Evolutionary conservation across 1,140 invertebrate genomes (phyloP).

Genomic region (Drosophila seguyi): DNA sequence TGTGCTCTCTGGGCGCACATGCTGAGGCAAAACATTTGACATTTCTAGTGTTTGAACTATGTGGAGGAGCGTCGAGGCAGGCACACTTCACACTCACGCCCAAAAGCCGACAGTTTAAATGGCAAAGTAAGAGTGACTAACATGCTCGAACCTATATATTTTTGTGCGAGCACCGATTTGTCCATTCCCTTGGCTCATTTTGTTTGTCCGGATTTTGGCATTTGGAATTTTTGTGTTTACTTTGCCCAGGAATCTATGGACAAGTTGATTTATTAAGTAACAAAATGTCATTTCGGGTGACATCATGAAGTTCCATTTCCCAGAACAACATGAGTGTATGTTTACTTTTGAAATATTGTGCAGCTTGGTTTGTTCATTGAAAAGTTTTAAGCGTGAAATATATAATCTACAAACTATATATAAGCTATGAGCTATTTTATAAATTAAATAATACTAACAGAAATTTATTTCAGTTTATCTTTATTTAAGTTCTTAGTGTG

Average conservation of each 20-base stretch:
- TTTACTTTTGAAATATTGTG: not conserved
- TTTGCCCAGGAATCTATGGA: conserved; percentile 21
- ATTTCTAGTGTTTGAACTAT: conserved; percentile 63
- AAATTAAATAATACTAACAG: not conserved
- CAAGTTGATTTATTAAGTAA: conserved; percentile 13
- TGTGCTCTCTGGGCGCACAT: conserved; percentile 26
- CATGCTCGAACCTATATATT: conserved; percentile 18
- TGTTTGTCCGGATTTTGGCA: conserved; percentile 15
- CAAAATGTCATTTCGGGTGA: not conserved
- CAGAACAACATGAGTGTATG: not conserved
- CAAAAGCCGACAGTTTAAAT: conserved; percentile 49
- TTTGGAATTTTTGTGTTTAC: conserved; percentile 5
- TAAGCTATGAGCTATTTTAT: not conserved
- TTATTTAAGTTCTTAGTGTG: not conserved
- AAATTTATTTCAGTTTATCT: not conserved
- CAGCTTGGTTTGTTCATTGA: not conserved
- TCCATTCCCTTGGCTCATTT: conserved; percentile 25
- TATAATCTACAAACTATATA: no score
- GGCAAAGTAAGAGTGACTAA: conserved; percentile 50
- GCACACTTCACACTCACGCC: conserved; percentile 24
- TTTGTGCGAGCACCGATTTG: conserved; percentile 34
- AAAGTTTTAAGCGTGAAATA: no score
- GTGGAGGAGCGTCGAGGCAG: conserved; percentile 21
- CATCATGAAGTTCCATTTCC: conserved; percentile 7
- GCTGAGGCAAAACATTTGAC: conserved; percentile 56